Evolutionary conservation across 2,797 vertebrate species (phyloP), one percentile per base, ranked within the genome.

Genomic region (Pangasius mekongensis): DNA sequence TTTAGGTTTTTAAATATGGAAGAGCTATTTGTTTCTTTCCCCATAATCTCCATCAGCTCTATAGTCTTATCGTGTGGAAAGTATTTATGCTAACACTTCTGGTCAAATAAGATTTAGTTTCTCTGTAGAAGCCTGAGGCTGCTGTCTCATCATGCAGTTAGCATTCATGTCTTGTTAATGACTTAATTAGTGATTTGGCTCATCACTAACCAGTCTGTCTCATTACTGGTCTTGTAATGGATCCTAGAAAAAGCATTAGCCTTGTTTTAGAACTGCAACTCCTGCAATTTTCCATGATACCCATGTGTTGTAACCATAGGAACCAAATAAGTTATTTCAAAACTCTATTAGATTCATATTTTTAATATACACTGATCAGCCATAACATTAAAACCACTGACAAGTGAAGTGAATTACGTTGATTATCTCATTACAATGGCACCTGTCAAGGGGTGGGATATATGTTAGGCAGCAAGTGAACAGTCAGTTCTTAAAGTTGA

Each of bases 101-200:
- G 89, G 71, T 74, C 90, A 90, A 91, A 90, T 84, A 86, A 83
- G 52, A 89, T 87, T 43, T 27, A 76, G 87, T 43, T 58, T 52
- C 22, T 71, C 83, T 81, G 86, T 64, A 71, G 66, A 85, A 86
- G 87, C 73, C 56, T 78, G 43, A 85, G 77, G 76, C 69, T 88
- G 76, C 60, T 82, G 85, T 82, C 54, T 52, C 56, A 54, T 88
- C 80, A 74, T 27, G 81, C 39, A 56, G 69, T 89, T 90, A 89
- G 89, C 62, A 67, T 90, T 90, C 74, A 82, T 74, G 83, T 86
- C 87, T 88, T 56, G 85, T 91, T 91, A 90, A 91, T 88, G 88
- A 89, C 87, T 91, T 92, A 91, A 92, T 92, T 91, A 90, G 87
- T 86, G 85, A 85, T 71, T 88, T 89, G 81, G 88, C 84, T 89